Conservation (phyloP, 2,888 invertebrate genomes). For the Altica lythri region DNA sequence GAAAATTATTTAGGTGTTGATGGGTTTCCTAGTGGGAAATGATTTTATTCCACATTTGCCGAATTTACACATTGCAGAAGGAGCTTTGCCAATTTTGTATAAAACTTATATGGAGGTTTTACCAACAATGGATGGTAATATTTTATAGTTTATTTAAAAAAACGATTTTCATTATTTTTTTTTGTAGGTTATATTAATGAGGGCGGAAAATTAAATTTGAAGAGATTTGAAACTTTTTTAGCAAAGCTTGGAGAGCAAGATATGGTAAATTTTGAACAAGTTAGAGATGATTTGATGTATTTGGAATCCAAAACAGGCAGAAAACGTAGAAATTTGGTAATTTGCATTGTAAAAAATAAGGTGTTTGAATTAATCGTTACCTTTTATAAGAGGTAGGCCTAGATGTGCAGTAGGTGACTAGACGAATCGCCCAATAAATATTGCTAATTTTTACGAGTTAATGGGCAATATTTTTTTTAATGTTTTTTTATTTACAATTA, state of each 20-base stretch:
- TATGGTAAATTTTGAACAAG: conserved; percentile 74
- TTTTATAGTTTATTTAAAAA: not conserved
- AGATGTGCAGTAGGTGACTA: no score
- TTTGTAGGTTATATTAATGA: conserved; percentile 89
- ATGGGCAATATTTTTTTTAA: no score
- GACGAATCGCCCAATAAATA: no score
- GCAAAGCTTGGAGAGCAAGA: conserved; percentile 74
- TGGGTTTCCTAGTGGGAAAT: conserved; percentile 97
- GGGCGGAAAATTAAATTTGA: conserved; percentile 79
- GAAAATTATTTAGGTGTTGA: conserved; percentile 73
- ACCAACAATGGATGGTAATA: conserved; percentile 80
- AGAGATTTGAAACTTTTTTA: conserved; percentile 85
- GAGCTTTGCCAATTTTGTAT: conserved; percentile 86
- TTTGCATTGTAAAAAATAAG: no score
- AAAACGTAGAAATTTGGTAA: conserved; percentile 40
- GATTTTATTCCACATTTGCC: conserved; percentile 98
- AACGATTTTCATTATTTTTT: no score
- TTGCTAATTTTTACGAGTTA: no score
- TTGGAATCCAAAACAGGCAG: conserved; percentile 79
- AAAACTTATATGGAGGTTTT: conserved; percentile 85
- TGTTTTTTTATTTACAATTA: conserved; percentile 3
- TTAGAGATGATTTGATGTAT: conserved; percentile 81
- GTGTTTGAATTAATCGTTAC: no score
- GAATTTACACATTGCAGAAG: conserved; percentile 89
- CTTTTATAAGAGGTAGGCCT: no score